These are phyloP conservation scores for Myotis daubentonii DNA, from an alignment of 2,797 vertebrate genomes.

Conservation along the genomic window DNA sequence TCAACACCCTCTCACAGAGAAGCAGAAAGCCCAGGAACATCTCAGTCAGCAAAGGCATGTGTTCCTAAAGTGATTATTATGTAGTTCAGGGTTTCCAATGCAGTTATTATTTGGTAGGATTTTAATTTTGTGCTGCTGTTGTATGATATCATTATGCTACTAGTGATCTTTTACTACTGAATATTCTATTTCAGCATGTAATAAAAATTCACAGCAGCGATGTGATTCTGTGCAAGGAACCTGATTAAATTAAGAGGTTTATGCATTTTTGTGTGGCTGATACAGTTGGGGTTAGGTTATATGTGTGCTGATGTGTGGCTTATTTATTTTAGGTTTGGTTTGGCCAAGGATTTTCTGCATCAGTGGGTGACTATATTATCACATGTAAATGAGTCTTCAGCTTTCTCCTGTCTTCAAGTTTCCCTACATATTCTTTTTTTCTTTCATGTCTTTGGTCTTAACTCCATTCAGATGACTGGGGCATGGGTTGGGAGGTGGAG, in stretches of 20 bases:
- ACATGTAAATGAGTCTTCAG: neutral
- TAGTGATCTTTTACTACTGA: neutral
- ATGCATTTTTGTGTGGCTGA: neutral
- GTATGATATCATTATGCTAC: neutral
- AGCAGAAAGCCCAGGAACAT: neutral
- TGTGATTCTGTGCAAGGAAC: neutral
- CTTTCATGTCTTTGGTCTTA: neutral
- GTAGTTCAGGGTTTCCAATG: neutral
- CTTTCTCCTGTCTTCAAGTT: neutral
- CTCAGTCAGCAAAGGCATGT: neutral
- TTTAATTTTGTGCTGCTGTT: neutral
- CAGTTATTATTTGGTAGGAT: neutral
- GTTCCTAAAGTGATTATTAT: neutral
- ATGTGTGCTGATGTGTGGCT: neutral
- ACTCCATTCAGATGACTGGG: neutral
- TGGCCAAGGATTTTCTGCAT: neutral
- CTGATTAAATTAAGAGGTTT: neutral
- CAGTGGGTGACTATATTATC: neutral
- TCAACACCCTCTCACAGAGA: neutral
- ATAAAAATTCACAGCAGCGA: neutral
- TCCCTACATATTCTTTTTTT: neutral
- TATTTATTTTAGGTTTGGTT: slow-evolving; percentile 14
- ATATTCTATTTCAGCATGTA: neutral
- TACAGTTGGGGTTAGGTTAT: neutral
- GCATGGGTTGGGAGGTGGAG: neutral